Base-by-base conservation (phyloP, 2,113 vertebrate genomes). In the Rhinolophus ferrumequinum region DNA sequence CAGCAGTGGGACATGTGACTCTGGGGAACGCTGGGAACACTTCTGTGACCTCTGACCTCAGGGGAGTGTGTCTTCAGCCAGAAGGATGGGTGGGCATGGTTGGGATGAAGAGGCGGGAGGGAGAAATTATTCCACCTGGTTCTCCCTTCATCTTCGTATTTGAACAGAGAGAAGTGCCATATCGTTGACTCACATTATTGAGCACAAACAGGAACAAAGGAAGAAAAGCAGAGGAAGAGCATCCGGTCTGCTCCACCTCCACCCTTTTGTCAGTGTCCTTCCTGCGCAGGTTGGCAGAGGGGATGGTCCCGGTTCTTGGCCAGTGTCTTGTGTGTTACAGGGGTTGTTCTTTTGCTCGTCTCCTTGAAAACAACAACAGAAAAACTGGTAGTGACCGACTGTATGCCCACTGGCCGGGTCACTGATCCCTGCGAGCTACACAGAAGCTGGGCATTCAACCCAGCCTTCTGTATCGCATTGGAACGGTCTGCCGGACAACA, bases 221-320 rank as follows among this genome's bases (percentile, higher is more conserved):
- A 96, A n/a, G 92, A 60, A 86, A n/a, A 93, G 35, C 94, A 90
- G 82, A 95, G 76, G 80, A 33, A 81, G 60, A 62, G 80, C 35
- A 8, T 76, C 16, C 94, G 94, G 85, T 75, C 66, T 97, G 83
- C 97, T 92, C 87, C 2, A 15, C 84, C 15, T 69, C 19, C 73
- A 88, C 19, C 80, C 87, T 93, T 76, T 86, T 64, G n/a, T 90
- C 56, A 56, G 35, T 75, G 28, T 83, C 10, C 0, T 89, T 88
- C 88, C 80, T 69, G n/a, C 33, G 33, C 58, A 60, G 58, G 73
- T 88, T 90, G 73, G 88, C 97, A 97, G 84, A 80, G 96, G 95
- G 86, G 72, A 81, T 56, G 41, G 5, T 44, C 41, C 41, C 35
- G 38, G 76, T 81, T 93, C 62, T 96, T 94, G 94, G 88, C 84